Evolutionary conservation across 2,888 invertebrate genomes (phyloP).

Genomic region (Microctonus hyperodae): DNA sequence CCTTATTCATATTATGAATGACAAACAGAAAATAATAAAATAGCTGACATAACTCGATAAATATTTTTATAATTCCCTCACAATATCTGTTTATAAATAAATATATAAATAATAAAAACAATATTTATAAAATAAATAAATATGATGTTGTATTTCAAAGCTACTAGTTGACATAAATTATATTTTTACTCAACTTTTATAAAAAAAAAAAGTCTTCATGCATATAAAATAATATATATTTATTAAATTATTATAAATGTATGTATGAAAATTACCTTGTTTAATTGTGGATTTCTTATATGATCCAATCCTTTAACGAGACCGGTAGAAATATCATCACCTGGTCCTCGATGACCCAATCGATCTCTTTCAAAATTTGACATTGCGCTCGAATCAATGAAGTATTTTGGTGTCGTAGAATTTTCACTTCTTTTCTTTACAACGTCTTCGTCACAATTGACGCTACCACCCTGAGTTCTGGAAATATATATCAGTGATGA

Average conservation of each 20-base stretch:
- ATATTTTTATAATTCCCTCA: too few relatives aligned
- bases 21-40: too few relatives aligned
- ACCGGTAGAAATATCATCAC: conserved; percentile 66
- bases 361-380: conserved; percentile 68
- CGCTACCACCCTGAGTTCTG: conserved; percentile 33
- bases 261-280: conserved; percentile 68
- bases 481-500: conserved; percentile 18
- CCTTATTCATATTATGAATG: too few relatives aligned
- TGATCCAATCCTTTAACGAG: conserved; percentile 73
- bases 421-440: background rate
- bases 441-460: conserved; percentile 17
- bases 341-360: conserved; percentile 68
- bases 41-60: too few relatives aligned
- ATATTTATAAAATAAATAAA: too few relatives aligned
- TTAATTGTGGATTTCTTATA: conserved; percentile 72
- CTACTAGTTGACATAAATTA: too few relatives aligned
- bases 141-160: too few relatives aligned
- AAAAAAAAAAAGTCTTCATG: too few relatives aligned
- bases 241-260: conserved; percentile 1
- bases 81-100: too few relatives aligned
- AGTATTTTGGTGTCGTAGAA: conserved; percentile 14
- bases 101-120: too few relatives aligned
- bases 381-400: conserved; percentile 35
- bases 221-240: too few relatives aligned
- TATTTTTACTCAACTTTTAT: too few relatives aligned